Base-by-base conservation (phyloP, 2,888 invertebrate genomes). In the Drosophila kuntzei region DNA sequence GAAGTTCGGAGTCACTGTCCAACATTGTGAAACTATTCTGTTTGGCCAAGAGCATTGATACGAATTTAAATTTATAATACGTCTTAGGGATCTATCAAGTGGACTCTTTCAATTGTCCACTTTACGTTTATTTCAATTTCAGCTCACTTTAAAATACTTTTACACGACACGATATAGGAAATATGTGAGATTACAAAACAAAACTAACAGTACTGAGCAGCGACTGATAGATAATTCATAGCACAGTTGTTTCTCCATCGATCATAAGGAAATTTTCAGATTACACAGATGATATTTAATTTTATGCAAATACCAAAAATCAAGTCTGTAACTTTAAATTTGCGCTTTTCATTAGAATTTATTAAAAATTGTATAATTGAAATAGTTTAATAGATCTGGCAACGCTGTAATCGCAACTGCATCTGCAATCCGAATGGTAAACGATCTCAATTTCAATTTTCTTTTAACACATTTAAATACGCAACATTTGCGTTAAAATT, bases 401-500 rank as follows among this genome's bases (percentile, higher is more conserved):
- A 32, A 49, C 32, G n/a, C 32, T 32, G 47, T 5, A 18, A 32
- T 32, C 34, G 4, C 11, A 5, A 14, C 34, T 53, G 41, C 22
- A 32, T 20, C 9, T 25, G 20, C 11, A 20, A 29, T 47, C 16
- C 11, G 11, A 14, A 20, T 29, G 16, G 16, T 55, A 58, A 60
- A 68, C 70, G 65, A 71, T 68, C 74, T 62, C 80, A 71, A 80
- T 78, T 67, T 62, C 59, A 63, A 54, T 47, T 69, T 67, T 72
- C 59, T 29, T 43, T 37, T 18, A 36, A 41, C 29, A 41, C 44
- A 61, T 54, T 81, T 82, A 80, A 69, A 76, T 70, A 59, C 71
- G 60, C 63, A 65, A 72, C 72, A 87, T 87, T 84, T 71, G 61
- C 81, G 84, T 82, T 87, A 87, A 87, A 80, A 78, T 84, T 82